Evolutionary conservation across 2,888 invertebrate species (phyloP), one percentile per base, ranked within the genome.

Genomic region (Agrenia bidenticulata): DNA sequence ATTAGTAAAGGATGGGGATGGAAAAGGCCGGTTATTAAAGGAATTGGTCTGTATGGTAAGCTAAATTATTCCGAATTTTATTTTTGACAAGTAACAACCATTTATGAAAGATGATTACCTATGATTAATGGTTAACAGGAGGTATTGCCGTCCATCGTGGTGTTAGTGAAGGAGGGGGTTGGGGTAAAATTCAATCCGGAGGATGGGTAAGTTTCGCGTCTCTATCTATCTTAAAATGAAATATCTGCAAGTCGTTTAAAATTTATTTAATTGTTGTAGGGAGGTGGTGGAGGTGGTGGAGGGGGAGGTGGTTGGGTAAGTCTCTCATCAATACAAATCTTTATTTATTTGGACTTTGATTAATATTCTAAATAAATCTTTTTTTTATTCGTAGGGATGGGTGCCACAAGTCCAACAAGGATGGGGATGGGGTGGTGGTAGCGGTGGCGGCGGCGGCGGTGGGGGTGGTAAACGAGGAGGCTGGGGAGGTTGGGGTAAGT

Each of bases 401-500:
- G 9, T 11, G 19, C 19, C 19, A 15, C 13, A 9, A 9, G 15
- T n/a, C n/a, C 45, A 59, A 45, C 45, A 59, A 37, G 61, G 65
- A 1, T 65, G 61, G 66, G 66, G 66, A 53, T 66, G 63, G 66
- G 24, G 24, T 59, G 17, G 27, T 32, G 27, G 37, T 21, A 51
- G 51, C 51, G 60, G 51, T 9, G 51, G 39, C 37, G 61, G 37
- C 5, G 26, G 27, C 1, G 27, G 32, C 1, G 50, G 50, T 5
- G 13, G 26, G 5, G 26, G 19, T 9, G 45, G 45, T 5, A 45
- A 45, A 21, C 37, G 19, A 39, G 19, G 13, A 41, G 57, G 58
- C 23, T 24, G 9, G 54, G 51, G 26, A 56, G 21, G 64, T 24
- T 49, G 67, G 70, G 61, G 69, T 51, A 50, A 66, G 68, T 37